Evolutionary conservation across 1,140 invertebrate species (phyloP).

Genomic region (Vollenhovia emeryi): DNA sequence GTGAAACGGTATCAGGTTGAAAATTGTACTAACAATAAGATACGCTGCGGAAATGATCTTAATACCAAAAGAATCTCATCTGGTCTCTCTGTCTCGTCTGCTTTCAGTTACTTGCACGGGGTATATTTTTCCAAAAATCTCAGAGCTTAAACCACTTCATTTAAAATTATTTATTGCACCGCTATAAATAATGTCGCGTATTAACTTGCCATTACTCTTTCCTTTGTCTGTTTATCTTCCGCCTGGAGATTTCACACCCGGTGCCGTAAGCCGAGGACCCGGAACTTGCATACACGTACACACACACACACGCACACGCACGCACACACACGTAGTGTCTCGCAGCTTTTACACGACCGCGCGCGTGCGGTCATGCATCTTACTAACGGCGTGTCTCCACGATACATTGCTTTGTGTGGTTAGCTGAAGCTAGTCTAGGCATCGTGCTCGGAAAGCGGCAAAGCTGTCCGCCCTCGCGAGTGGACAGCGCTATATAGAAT

Average conservation of each 20-base stretch:
- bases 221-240: not conserved
- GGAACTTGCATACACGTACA: not conserved
- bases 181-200: not conserved
- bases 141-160: too few relatives aligned
- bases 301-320: not conserved
- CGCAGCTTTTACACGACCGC: slow-evolving; percentile 8
- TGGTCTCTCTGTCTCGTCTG: too few relatives aligned
- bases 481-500: not conserved
- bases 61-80: not conserved
- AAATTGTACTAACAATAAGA: too few relatives aligned
- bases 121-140: not conserved
- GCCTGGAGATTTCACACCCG: not conserved
- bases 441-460: slow-evolving; percentile 21
- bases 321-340: not conserved
- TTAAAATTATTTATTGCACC: not conserved
- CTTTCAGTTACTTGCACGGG: not conserved
- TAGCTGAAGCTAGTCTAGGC: slow-evolving; percentile 27
- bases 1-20: not conserved
- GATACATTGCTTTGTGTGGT: slow-evolving; percentile 56
- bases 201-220: not conserved
- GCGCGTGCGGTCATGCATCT: slow-evolving; percentile 56
- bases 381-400: slow-evolving; percentile 52
- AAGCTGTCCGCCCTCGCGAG: not conserved
- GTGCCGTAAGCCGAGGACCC: not conserved
- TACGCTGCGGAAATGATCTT: not conserved